Percentiles rank a stretch among this genome's conserved stretches.
Evolutionary conservation across 92 coral and sea anemone species (phyloP).

Genomic region (Phenganax stokvisi): DNA sequence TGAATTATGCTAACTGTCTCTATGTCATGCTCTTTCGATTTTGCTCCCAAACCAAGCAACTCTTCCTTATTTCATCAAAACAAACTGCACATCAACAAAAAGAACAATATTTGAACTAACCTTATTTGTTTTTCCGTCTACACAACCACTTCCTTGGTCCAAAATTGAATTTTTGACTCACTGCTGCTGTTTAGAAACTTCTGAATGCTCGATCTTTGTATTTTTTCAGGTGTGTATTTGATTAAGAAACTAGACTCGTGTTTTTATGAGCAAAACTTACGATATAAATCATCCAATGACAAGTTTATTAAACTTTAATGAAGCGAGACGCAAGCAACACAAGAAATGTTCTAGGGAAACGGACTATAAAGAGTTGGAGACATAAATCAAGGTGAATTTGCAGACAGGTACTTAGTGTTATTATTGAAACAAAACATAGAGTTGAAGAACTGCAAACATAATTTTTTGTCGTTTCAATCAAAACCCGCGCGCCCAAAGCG

Average conservation of each 20-base stretch:
- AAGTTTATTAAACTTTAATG: constrained; percentile 10
- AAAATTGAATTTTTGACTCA: constrained; percentile 6
- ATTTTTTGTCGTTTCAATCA: background rate
- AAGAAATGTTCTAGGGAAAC: background rate
- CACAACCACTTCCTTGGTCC: background rate
- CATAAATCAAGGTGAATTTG: constrained; percentile 3
- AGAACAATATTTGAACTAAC: constrained; percentile 11
- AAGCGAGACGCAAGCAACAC: constrained; percentile 12
- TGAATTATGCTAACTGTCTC: background rate
- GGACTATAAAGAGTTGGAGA: background rate
- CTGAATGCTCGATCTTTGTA: background rate
- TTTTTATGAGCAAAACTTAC: background rate
- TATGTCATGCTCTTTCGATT: background rate
- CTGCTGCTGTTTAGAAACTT: background rate
- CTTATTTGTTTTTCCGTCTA: constrained; percentile 6
- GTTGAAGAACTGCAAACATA: background rate
- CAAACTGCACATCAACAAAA: background rate
- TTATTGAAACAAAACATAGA: background rate
- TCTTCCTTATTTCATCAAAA: constrained; percentile 10
- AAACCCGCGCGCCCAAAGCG: background rate
- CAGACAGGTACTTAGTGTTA: background rate
- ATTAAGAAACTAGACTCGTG: background rate
- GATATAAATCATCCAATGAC: constrained; percentile 9
- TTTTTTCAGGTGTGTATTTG: constrained; percentile 11
- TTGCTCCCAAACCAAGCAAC: constrained; percentile 3